A percentile compares a stretch with the other conserved stretches of the same genome.
These are phyloP conservation scores for Perdita meconis DNA, from an alignment of 2,888 invertebrate species.

Conservation along the genomic window DNA sequence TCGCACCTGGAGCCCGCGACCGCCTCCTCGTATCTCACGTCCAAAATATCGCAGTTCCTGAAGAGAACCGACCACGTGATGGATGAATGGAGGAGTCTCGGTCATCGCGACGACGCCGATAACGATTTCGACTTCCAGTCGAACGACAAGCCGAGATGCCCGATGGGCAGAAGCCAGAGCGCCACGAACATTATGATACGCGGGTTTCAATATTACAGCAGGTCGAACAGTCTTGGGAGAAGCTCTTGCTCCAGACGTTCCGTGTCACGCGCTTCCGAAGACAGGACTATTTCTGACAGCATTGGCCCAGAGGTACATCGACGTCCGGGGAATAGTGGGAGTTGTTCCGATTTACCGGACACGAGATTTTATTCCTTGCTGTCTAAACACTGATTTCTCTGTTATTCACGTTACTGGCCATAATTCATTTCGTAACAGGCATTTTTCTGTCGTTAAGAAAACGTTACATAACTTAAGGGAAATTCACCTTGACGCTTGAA, in stretches of 20 bases:
- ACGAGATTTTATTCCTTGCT: too few relatives aligned
- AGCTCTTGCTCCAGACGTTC: conserved; percentile 74
- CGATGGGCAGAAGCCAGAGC: conserved; percentile 86
- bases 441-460: too few relatives aligned
- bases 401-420: too few relatives aligned
- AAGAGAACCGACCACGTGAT: conserved; percentile 94
- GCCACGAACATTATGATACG: conserved; percentile 93
- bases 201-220: conserved; percentile 89
- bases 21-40: conserved; percentile 90
- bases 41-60: conserved; percentile 92
- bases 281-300: conserved; percentile 78
- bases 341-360: not conserved
- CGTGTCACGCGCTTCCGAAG: conserved; percentile 73
- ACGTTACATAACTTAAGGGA: too few relatives aligned
- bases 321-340: not conserved
- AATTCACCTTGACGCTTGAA: too few relatives aligned
- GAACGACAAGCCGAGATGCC: conserved; percentile 55
- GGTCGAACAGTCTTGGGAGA: conserved; percentile 81
- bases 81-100: conserved; percentile 93
- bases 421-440: too few relatives aligned
- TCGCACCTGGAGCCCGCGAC: conserved; percentile 91
- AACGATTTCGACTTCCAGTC: conserved; percentile 70
- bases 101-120: conserved; percentile 86
- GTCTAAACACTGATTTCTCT: too few relatives aligned
- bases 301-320: conserved; percentile 60